Percentiles rank a stretch among this genome's conserved stretches.
phyloP scores from a whole-genome alignment of 2,888 invertebrate genomes.

The Mantis religiosa region DNA sequence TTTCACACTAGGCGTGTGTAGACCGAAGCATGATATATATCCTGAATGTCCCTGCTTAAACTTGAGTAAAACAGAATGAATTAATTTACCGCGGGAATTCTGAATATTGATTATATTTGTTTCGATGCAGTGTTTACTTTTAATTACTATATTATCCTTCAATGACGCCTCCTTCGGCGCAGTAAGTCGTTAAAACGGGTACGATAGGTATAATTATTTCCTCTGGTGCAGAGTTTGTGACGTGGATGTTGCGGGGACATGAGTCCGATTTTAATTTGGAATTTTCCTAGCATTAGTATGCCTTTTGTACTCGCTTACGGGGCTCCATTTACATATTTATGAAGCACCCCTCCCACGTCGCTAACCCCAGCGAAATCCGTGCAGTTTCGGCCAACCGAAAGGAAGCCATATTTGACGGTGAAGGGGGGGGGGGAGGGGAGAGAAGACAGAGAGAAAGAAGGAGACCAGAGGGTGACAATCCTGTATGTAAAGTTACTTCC shows the following conservation, averaged over 20 bases:
- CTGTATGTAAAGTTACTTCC: neutral
- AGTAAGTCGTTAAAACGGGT: neutral
- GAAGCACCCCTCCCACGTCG: neutral
- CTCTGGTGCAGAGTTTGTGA: neutral
- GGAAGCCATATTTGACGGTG: neutral
- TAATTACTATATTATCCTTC: too few relatives aligned
- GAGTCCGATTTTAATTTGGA: conserved; percentile 3
- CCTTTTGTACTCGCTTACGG: neutral
- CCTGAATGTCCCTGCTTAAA: too few relatives aligned
- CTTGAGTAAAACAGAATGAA: too few relatives aligned
- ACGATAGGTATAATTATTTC: neutral
- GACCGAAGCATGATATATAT: too few relatives aligned
- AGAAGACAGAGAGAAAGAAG: neutral
- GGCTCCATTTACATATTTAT: neutral
- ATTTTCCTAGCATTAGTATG: neutral
- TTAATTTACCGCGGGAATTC: too few relatives aligned
- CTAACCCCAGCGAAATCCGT: neutral
- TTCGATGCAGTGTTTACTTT: too few relatives aligned
- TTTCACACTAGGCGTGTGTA: too few relatives aligned
- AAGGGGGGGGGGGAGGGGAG: too few relatives aligned
- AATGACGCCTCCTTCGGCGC: too few relatives aligned
- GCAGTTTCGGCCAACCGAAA: neutral
- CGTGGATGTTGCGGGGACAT: neutral
- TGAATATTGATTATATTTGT: too few relatives aligned
- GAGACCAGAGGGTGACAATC: neutral